phyloP scores from a whole-genome alignment of 1,140 invertebrate genomes.

The Limonius californicus region DNA sequence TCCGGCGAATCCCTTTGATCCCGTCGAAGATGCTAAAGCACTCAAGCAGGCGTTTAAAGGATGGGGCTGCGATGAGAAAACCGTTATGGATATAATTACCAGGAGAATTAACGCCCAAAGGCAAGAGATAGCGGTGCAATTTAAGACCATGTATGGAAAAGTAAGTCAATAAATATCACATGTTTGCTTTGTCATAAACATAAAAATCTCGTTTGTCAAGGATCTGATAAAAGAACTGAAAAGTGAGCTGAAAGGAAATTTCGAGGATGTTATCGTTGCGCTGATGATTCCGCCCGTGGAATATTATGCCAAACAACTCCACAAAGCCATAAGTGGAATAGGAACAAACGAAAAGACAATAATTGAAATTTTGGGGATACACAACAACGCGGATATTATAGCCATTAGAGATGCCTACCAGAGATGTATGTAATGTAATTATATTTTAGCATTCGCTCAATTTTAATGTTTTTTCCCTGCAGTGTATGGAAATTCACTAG shows the following conservation, averaged over 20 bases:
- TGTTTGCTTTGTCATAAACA: not conserved
- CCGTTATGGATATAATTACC: slow-evolving; percentile 74
- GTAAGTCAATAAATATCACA: slow-evolving; percentile 47
- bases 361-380: slow-evolving; percentile 84
- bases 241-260: slow-evolving; percentile 86
- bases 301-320: slow-evolving; percentile 83
- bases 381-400: slow-evolving; percentile 79
- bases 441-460: not conserved
- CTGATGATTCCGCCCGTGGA: slow-evolving; percentile 83
- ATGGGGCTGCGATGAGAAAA: slow-evolving; percentile 79
- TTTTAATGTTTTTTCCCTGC: slow-evolving; percentile 22
- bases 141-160: slow-evolving; percentile 81
- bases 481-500: slow-evolving; percentile 76
- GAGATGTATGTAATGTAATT: slow-evolving; percentile 69
- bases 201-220: slow-evolving; percentile 48
- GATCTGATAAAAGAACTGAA: slow-evolving; percentile 87
- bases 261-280: slow-evolving; percentile 82
- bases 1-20: slow-evolving; percentile 59
- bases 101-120: slow-evolving; percentile 72
- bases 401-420: slow-evolving; percentile 78
- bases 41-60: slow-evolving; percentile 85
- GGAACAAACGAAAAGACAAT: slow-evolving; percentile 83
- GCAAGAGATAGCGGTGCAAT: slow-evolving; percentile 65
- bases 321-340: slow-evolving; percentile 78
- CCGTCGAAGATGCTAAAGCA: slow-evolving; percentile 71